Conservation (phyloP, 2,797 vertebrate genomes). For the Gallinago stenura region DNA sequence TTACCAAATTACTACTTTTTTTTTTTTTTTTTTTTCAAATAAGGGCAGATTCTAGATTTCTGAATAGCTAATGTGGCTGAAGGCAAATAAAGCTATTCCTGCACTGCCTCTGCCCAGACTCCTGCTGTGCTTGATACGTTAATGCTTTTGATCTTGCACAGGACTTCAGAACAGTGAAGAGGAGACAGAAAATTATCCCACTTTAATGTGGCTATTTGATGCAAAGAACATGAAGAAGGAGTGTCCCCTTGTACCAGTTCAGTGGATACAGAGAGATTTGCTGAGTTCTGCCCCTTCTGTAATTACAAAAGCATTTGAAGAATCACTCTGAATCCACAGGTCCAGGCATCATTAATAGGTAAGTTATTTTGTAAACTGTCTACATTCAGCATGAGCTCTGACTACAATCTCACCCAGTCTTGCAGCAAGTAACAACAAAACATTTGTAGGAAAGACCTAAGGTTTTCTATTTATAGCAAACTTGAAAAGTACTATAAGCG, state of each 20-base stretch:
- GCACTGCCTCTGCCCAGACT: neutral
- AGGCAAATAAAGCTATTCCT: neutral
- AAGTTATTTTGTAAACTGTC: neutral
- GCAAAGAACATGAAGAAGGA: neutral
- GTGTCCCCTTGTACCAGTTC: neutral
- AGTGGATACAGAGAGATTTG: neutral
- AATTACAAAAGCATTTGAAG: neutral
- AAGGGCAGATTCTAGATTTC: neutral
- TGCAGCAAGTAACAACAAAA: neutral
- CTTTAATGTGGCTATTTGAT: neutral
- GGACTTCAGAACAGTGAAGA: neutral
- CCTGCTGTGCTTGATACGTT: neutral
- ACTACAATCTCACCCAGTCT: neutral
- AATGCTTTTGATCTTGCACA: neutral
- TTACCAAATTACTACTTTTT: neutral
- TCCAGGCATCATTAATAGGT: neutral
- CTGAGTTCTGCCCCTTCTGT: neutral
- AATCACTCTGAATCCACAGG: neutral
- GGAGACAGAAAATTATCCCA: neutral
- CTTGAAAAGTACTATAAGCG: fast-evolving
- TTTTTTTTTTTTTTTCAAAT: neutral
- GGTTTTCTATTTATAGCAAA: fast-evolving
- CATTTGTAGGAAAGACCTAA: neutral
- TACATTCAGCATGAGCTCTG: neutral
- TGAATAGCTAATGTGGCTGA: neutral